A percentile compares a stretch with the other conserved stretches of the same genome.
Conservation (phyloP, 1,140 invertebrate genomes). For the Rhyzopertha dominica region DNA sequence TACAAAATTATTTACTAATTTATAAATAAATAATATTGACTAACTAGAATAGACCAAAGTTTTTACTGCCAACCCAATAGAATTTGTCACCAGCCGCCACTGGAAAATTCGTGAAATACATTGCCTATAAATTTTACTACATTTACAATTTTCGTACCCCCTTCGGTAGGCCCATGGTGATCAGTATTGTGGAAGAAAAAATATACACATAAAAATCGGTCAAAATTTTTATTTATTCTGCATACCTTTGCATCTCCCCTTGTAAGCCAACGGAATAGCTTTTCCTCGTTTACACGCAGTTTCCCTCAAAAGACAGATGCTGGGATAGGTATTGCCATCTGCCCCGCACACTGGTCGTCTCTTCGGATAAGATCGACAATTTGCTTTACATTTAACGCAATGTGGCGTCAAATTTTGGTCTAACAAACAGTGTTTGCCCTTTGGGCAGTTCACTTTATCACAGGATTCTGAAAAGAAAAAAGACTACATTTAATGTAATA, state of each 20-base stretch:
- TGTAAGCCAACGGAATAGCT: conserved; percentile 80
- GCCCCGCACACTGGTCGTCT: conserved; percentile 72
- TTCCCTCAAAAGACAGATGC: conserved; percentile 77
- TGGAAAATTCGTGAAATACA: too few species aligned
- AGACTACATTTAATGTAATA: too few species aligned
- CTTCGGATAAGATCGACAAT: conserved; percentile 53
- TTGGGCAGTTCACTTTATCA: conserved; percentile 71
- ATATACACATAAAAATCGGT: too few species aligned
- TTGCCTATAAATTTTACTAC: too few species aligned
- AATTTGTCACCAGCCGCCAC: too few species aligned
- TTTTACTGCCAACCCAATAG: too few species aligned
- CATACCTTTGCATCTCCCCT: conserved; percentile 63
- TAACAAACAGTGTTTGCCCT: conserved; percentile 75
- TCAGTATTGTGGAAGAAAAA: too few species aligned
- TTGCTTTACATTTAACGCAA: conserved; percentile 70
- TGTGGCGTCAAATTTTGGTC: conserved; percentile 81
- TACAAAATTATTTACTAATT: too few species aligned
- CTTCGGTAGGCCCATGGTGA: too few species aligned
- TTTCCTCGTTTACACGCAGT: conserved; percentile 75
- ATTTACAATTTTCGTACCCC: too few species aligned
- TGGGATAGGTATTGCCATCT: conserved; percentile 81
- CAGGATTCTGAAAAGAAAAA: conserved; percentile 63
- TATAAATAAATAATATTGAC: too few species aligned
- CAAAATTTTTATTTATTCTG: conserved; percentile 5
- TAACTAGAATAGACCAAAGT: too few species aligned